phyloP scores from a whole-genome alignment of 30 jellyfish, hydroid and myxozoan species.

The Morbakka virulenta region DNA sequence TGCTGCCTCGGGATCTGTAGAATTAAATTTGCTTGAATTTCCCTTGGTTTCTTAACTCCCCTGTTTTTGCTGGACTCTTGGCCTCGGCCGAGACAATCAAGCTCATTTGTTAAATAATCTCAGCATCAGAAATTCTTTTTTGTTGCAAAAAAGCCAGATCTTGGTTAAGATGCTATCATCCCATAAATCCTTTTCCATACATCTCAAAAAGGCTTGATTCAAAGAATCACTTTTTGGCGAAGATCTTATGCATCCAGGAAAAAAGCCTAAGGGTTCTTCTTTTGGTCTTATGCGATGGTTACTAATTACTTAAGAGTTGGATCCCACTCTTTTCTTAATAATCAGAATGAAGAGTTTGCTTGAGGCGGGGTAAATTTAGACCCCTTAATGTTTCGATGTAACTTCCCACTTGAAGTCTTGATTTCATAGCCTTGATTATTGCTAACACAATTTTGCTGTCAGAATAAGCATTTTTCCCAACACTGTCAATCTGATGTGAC shows the following conservation, averaged over 20 bases:
- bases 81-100: too few relatives aligned
- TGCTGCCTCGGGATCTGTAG: too few relatives aligned
- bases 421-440: conserved; percentile 10
- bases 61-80: too few relatives aligned
- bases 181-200: too few relatives aligned
- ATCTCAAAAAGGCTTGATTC: too few relatives aligned
- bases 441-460: conserved; percentile 11
- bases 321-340: conserved; percentile 31
- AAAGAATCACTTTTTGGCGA: conserved; percentile 15
- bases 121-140: too few relatives aligned
- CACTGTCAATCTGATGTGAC: conserved; percentile 28
- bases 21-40: too few relatives aligned
- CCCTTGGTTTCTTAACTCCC: too few relatives aligned
- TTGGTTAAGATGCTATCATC: too few relatives aligned
- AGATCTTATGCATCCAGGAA: neutral
- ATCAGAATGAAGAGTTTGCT: conserved; percentile 3
- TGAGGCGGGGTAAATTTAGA: conserved; percentile 5
- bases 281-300: neutral
- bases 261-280: conserved; percentile 20
- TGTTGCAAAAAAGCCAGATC: too few relatives aligned
- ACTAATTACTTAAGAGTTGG: conserved; percentile 16
- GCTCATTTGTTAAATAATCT: too few relatives aligned
- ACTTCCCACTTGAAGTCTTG: conserved; percentile 2
- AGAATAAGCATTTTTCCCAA: neutral
- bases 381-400: conserved; percentile 19